Evolutionary conservation across 2,113 vertebrate species (phyloP), one percentile per base, ranked within the genome.

Genomic region (Esox niger): DNA sequence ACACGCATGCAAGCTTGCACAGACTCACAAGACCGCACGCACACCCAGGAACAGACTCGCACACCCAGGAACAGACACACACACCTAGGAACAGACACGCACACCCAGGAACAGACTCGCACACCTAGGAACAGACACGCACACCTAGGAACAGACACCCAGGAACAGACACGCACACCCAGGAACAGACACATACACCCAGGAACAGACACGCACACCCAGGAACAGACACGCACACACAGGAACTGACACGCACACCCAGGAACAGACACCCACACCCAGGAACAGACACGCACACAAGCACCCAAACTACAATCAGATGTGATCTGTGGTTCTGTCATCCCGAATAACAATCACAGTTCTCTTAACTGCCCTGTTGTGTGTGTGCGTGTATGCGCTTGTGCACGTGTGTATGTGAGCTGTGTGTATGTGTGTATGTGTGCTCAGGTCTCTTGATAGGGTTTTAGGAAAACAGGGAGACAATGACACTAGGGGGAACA

Each of bases 401-500:
- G 43, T 62, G 61, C 27, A 23, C 73, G 49, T 71, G 56, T 35
- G 79, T 46, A 32, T 20, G 26, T 38, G 33, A 32, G 32, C 43
- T 35, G 26, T 62, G 64, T 74, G 74, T 82, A 69, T 85, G 80
- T 82, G 75, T 79, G 80, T 82, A 74, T 79, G 77, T 64, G 13
- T 59, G 75, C 59, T 75, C 61, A 77, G 66, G 70, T 79, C 76
- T 81, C 75, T 52, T 38, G 66, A 67, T 68, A 26, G 49, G 66
- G 38, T 68, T 52, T n/a, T n/a, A 49, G 61, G 70, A 65, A 59
- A 49, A 7, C 35, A 54, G 58, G 62, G 62, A 66, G 68, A 73
- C 74, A 80, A 82, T 77, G 75, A 87, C 83, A 85, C 69, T 43
- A 46, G 77, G 86, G 64, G 56, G 73, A 75, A 84, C 75, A 86